Conservation (phyloP, 2,888 invertebrate species). For the Exephanes ischioxanthus region DNA sequence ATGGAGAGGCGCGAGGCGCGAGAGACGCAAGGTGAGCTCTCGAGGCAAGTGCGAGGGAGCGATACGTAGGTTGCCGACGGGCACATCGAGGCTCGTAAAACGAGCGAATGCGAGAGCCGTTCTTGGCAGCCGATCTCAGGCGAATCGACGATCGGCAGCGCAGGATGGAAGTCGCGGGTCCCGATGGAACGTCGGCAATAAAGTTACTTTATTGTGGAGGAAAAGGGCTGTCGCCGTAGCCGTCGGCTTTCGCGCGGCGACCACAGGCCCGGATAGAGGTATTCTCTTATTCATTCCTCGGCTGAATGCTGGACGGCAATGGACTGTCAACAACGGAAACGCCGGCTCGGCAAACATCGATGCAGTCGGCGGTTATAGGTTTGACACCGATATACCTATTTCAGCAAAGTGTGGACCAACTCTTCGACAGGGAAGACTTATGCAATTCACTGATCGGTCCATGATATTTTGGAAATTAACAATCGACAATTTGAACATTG, state of each 20-base stretch:
- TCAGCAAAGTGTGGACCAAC: neutral
- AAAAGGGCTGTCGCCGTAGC: constrained; percentile 52
- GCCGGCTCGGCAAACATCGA: neutral
- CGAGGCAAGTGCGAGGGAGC: constrained; percentile 60
- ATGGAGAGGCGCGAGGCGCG: constrained; percentile 23
- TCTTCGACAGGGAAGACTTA: neutral
- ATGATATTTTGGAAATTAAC: too few species aligned
- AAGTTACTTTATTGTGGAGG: constrained; percentile 56
- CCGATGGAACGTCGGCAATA: constrained; percentile 52
- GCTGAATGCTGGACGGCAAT: neutral
- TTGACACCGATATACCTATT: neutral
- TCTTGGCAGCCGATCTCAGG: constrained; percentile 7
- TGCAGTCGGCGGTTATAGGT: neutral
- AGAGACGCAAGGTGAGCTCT: constrained; percentile 50
- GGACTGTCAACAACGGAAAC: neutral
- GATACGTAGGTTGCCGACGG: constrained; percentile 14
- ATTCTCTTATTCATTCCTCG: constrained; percentile 5
- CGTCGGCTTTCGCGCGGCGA: constrained; percentile 12
- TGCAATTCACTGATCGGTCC: too few species aligned
- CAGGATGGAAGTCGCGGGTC: constrained; percentile 49
- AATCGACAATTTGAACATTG: too few species aligned
- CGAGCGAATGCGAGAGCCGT: constrained; percentile 37
- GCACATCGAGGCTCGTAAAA: constrained; percentile 64
- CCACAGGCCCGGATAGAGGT: constrained; percentile 14
- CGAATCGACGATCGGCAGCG: constrained; percentile 61